Conservation (phyloP, 2,888 invertebrate genomes). For the Orchesellides sinensis region DNA sequence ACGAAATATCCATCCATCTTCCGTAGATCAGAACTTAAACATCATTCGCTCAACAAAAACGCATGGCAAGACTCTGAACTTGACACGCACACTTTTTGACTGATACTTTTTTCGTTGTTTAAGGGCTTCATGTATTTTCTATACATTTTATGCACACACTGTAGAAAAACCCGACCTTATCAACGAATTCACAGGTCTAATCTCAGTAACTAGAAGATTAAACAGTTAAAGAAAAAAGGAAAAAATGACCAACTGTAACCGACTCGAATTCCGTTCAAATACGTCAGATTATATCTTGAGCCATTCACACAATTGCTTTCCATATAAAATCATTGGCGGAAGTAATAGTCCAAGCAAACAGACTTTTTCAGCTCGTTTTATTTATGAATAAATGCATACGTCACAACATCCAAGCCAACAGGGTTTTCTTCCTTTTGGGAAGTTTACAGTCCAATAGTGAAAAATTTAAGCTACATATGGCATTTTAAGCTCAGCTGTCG, state of each 20-base stretch:
- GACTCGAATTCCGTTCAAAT: slow-evolving; percentile 20
- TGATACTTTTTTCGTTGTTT: slow-evolving; percentile 32
- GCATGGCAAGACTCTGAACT: slow-evolving; percentile 49
- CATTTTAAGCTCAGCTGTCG: no score
- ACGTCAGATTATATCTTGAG: slow-evolving; percentile 43
- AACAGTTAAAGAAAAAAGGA: slow-evolving; percentile 39
- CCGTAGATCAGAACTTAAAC: slow-evolving; percentile 56
- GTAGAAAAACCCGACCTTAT: slow-evolving; percentile 37
- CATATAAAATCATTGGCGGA: slow-evolving; percentile 57
- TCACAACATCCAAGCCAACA: no score
- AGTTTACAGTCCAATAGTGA: no score
- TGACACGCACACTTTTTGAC: slow-evolving; percentile 59
- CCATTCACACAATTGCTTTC: slow-evolving; percentile 15
- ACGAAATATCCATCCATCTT: slow-evolving; percentile 74
- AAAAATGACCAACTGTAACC: slow-evolving; percentile 32
- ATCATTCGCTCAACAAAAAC: slow-evolving; percentile 44
- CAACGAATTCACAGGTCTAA: slow-evolving; percentile 57
- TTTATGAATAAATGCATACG: no score
- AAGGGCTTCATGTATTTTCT: slow-evolving; percentile 35
- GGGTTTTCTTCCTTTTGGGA: no score
- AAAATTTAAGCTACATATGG: no score
- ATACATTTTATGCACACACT: not conserved
- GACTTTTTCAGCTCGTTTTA: slow-evolving; percentile 8
- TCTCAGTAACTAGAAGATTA: slow-evolving; percentile 44
- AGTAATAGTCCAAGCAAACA: slow-evolving; percentile 57